These are phyloP conservation scores for Fregetta grallaria DNA, from an alignment of 2,113 vertebrate species.

Conservation along the genomic window DNA sequence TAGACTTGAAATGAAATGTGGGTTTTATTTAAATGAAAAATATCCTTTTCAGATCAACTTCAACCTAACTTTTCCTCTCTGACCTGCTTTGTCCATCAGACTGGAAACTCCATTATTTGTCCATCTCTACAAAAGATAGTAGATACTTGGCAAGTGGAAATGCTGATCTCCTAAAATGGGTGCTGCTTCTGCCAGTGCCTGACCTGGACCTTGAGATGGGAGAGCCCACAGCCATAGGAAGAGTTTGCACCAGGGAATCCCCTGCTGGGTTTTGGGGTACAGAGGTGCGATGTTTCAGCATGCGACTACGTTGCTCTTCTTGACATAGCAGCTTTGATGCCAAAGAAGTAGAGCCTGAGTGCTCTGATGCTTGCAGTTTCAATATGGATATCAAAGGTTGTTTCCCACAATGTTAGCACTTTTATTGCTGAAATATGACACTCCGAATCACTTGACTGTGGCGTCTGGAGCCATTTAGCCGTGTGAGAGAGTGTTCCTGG, in stretches of 20 bases:
- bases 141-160: not conserved
- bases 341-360: not conserved
- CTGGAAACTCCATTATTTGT: not conserved
- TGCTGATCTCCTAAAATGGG: fast-evolving
- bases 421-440: not conserved
- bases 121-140: not conserved
- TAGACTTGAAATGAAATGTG: not conserved
- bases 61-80: not conserved
- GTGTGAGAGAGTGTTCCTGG: fast-evolving
- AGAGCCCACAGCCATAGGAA: not conserved
- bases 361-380: not conserved
- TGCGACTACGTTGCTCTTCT: not conserved
- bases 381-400: not conserved
- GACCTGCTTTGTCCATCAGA: not conserved
- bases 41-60: not conserved
- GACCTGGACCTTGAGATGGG: not conserved
- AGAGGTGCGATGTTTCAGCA: not conserved
- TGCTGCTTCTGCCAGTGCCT: not conserved
- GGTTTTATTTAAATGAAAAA: not conserved
- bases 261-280: not conserved
- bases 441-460: not conserved
- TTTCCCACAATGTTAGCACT: not conserved
- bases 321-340: not conserved
- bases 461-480: not conserved
- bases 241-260: not conserved